phyloP scores from a whole-genome alignment of 2,888 invertebrate genomes.

The Monochamus alternatus region DNA sequence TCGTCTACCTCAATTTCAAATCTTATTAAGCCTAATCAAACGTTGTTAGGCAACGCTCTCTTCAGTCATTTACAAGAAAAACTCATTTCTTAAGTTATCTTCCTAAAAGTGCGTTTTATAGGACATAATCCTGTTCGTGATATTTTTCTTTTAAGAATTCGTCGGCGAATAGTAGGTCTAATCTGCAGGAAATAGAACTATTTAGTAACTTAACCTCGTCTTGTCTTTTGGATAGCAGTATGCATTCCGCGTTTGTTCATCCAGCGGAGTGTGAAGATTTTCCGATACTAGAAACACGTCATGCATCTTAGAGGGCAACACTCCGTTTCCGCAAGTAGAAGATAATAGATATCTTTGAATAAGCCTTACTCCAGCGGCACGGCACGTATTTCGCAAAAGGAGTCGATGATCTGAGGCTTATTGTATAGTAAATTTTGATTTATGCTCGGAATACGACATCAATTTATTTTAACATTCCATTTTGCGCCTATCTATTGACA shows the following conservation, averaged over 20 bases:
- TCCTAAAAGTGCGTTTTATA: too few relatives aligned
- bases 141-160: too few relatives aligned
- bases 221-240: neutral
- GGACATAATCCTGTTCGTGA: too few relatives aligned
- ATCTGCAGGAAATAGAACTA: too few relatives aligned
- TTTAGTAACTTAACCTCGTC: neutral
- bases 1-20: too few relatives aligned
- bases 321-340: neutral
- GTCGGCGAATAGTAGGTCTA: too few relatives aligned
- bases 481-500: neutral
- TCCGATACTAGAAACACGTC: slow-evolving; percentile 20
- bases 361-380: neutral
- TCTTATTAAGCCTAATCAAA: too few relatives aligned
- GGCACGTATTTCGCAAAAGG: neutral
- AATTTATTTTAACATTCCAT: neutral
- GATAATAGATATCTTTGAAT: slow-evolving; percentile 9
- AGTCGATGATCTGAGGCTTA: slow-evolving; percentile 14
- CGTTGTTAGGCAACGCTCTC: too few relatives aligned
- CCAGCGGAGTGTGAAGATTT: slow-evolving; percentile 14
- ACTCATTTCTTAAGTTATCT: too few relatives aligned
- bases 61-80: too few relatives aligned
- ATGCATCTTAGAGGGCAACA: slow-evolving; percentile 3
- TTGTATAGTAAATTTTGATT: neutral
- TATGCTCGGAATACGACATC: neutral
- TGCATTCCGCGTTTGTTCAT: neutral